These are phyloP conservation scores for Ariopsis seemanni DNA, from an alignment of 2,113 vertebrate genomes.

Conservation along the genomic window DNA sequence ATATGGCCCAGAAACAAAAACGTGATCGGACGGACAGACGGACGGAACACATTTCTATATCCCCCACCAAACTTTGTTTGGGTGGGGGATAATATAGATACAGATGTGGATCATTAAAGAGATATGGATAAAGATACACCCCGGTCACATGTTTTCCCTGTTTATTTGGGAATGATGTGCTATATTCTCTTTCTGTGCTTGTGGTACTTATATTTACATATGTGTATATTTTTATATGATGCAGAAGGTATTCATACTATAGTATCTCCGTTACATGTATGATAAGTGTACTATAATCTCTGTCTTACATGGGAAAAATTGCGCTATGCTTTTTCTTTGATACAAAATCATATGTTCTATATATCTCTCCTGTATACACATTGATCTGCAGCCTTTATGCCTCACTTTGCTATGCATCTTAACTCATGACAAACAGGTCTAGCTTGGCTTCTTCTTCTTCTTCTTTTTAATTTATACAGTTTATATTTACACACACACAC, in stretches of 20 bases:
- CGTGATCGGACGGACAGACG: too few relatives aligned
- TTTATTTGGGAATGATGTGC: not conserved
- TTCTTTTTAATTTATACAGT: conserved; percentile 62
- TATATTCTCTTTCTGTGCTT: not conserved
- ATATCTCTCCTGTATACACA: conserved; percentile 67
- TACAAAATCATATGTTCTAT: not conserved
- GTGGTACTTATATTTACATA: not conserved
- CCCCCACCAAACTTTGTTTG: too few relatives aligned
- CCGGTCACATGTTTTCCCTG: not conserved
- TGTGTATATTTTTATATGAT: not conserved
- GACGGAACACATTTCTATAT: too few relatives aligned
- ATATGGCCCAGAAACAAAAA: too few relatives aligned
- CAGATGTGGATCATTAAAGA: not conserved
- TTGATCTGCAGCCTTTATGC: conserved; percentile 72
- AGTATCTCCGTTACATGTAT: not conserved
- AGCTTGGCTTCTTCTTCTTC: conserved; percentile 51
- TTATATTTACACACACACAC: conserved; percentile 62
- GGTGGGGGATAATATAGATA: not conserved
- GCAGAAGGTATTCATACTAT: not conserved
- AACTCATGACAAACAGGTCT: conserved; percentile 74
- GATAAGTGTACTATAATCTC: not conserved
- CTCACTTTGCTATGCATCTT: conserved; percentile 74
- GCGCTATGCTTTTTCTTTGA: conserved; percentile 49
- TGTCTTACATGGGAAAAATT: conserved; percentile 47
- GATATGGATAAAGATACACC: not conserved